Conservation (phyloP, 1,140 invertebrate species). For the Ridgeia piscesae region DNA sequence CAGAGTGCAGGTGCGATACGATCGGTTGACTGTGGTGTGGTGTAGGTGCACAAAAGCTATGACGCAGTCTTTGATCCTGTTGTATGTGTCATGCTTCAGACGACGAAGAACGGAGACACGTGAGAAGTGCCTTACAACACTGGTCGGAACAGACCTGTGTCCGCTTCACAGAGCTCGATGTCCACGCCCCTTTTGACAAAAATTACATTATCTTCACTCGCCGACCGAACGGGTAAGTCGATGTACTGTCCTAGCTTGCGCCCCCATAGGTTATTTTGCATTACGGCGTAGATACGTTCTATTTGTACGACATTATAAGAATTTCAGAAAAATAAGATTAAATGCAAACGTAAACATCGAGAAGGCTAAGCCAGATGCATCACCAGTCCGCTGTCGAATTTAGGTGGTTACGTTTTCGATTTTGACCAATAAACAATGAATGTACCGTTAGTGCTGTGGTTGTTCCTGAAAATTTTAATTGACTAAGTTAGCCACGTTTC, state of each 20-base stretch:
- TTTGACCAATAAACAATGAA: too few relatives aligned
- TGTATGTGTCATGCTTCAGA: conserved; percentile 3
- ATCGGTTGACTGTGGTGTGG: neutral
- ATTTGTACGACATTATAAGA: too few relatives aligned
- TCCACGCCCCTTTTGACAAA: neutral
- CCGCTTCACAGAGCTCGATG: conserved; percentile 12
- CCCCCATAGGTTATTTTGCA: too few relatives aligned
- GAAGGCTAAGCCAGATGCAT: too few relatives aligned
- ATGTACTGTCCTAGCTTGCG: neutral
- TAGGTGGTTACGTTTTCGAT: too few relatives aligned
- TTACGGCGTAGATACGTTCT: too few relatives aligned
- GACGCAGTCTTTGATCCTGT: neutral
- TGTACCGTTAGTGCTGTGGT: too few relatives aligned
- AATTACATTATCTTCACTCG: conserved; percentile 7
- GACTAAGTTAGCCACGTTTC: too few relatives aligned
- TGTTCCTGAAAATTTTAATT: too few relatives aligned
- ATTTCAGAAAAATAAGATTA: too few relatives aligned
- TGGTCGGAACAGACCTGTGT: conserved; percentile 23
- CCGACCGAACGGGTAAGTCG: neutral
- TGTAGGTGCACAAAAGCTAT: neutral
- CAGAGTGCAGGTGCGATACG: neutral
- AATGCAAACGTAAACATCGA: neutral
- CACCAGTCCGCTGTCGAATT: too few relatives aligned
- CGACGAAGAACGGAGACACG: neutral
- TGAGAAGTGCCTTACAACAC: neutral